Base-by-base conservation (phyloP, 2,888 invertebrate species). In the Amphipyra berbera region DNA sequence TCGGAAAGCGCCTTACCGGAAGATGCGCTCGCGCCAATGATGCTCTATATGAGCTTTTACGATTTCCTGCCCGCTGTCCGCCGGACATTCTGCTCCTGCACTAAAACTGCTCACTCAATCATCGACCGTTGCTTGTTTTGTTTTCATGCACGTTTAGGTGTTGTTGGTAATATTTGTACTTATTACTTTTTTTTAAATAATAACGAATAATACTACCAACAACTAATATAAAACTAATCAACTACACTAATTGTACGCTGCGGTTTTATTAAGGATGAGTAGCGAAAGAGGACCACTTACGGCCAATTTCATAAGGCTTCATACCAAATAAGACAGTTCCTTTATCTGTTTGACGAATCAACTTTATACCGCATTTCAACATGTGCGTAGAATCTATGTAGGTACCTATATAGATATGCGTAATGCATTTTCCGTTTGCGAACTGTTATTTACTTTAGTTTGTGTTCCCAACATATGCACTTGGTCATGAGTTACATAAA, bases 11-110 rank as follows among this genome's bases (percentile, higher is more conserved):
- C 84, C 79, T 81, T 83, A 85, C 91, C 92, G 93, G 93, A 94
- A 92, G 94, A 92, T 89, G 90, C 85, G 88, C 88, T 76, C 82
- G 86, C 86, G 84, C 79, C 85, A 78, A 71, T 82, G 84, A 79
- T 84, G 88, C 87, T 92, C 90, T 90, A 90, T 89, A 91, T 92
- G 92, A 88, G 91, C 90, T 90, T 93, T 94, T 93, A 94, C 89
- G 91, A 92, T 91, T 94, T 94, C 95, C 94, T 91, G 92, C 86
- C 85, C 85, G 89, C 82, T 83, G 77, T 59, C 35, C 57, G 80
- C 82, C 84, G 86, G 85, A 82, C 83, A 84, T 78, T 78, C 76
- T 68, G 78, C 81, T 79, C 76, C 73, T 71, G 56, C 73, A 78
- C 84, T 85, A 82, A 84, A 85, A 82, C 83, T 71, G 84, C 79